Evolutionary conservation across 2,113 vertebrate genomes (phyloP).

Genomic region (Formicarius rufipectus): DNA sequence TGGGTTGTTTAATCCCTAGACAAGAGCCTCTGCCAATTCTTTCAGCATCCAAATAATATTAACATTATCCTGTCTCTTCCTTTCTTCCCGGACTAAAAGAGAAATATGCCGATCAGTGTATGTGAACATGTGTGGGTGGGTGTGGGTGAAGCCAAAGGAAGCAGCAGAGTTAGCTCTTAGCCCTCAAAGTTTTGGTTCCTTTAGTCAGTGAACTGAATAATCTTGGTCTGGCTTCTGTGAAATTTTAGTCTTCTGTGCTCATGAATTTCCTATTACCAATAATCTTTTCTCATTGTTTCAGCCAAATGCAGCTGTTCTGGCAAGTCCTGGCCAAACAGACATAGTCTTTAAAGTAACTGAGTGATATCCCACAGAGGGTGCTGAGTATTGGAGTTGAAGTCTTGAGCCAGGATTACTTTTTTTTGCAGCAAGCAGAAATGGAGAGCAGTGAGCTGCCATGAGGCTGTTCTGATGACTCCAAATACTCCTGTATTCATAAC

Average conservation of each 20-base stretch:
- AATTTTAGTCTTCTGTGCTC: background rate
- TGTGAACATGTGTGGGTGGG: background rate
- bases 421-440: background rate
- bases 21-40: background rate
- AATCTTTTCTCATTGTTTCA: conserved; percentile 16
- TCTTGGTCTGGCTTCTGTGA: background rate
- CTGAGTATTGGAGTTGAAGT: background rate
- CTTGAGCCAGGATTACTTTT: background rate
- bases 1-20: background rate
- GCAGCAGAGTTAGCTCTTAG: background rate
- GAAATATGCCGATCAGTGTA: conserved; percentile 15
- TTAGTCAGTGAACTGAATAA: conserved; percentile 16
- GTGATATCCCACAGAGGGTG: background rate
- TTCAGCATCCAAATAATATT: conserved; percentile 19
- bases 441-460: background rate
- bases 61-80: background rate
- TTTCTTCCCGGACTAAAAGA: background rate
- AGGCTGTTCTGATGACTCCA: background rate
- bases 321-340: background rate
- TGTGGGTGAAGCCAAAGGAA: conserved; percentile 40
- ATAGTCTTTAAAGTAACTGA: background rate
- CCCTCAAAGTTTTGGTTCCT: background rate
- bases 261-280: background rate
- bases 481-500: background rate
- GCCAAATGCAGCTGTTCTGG: conserved; percentile 35